Percentiles rank a stretch among this genome's conserved stretches.
phyloP scores from a whole-genome alignment of 2,797 vertebrate species.

The Fistularia commersonii region DNA sequence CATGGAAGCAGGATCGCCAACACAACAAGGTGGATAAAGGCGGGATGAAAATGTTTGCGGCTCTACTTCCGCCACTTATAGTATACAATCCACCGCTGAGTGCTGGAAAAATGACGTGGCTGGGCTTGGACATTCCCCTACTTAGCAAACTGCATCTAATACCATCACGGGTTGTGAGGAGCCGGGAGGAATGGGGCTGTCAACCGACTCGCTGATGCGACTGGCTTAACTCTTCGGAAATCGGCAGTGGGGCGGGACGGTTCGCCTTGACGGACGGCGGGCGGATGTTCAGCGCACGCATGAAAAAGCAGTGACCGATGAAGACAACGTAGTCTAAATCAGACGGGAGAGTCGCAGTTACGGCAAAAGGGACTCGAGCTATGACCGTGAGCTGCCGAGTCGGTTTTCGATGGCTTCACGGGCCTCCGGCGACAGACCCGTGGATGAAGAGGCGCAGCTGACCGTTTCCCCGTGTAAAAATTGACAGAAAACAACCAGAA shows the following conservation, averaged over 20 bases:
- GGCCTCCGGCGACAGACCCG: too few relatives aligned
- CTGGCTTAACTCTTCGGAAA: constrained; percentile 62
- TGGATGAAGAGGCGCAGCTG: too few relatives aligned
- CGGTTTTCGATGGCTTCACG: too few relatives aligned
- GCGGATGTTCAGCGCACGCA: too few relatives aligned
- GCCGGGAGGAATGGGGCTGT: constrained; percentile 10
- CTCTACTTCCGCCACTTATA: constrained; percentile 71
- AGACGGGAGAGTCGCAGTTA: too few relatives aligned
- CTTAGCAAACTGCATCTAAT: constrained; percentile 71
- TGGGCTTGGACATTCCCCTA: constrained; percentile 69
- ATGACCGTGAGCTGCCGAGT: too few relatives aligned
- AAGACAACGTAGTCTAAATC: too few relatives aligned
- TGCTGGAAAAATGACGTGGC: constrained; percentile 68
- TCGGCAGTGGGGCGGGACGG: constrained; percentile 44
- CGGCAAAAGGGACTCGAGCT: too few relatives aligned
- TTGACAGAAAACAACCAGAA: too few relatives aligned
- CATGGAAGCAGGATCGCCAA: constrained; percentile 9
- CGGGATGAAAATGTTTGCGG: constrained; percentile 67
- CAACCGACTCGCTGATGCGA: constrained; percentile 33
- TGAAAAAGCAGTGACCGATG: too few relatives aligned
- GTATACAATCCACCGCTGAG: constrained; percentile 50
- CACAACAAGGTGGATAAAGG: constrained; percentile 66
- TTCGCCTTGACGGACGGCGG: constrained; percentile 11
- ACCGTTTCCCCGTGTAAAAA: too few relatives aligned
- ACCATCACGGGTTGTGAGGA: constrained; percentile 49